These are phyloP conservation scores for Vidua macroura DNA, from an alignment of 2,113 vertebrate genomes.

Conservation along the genomic window DNA sequence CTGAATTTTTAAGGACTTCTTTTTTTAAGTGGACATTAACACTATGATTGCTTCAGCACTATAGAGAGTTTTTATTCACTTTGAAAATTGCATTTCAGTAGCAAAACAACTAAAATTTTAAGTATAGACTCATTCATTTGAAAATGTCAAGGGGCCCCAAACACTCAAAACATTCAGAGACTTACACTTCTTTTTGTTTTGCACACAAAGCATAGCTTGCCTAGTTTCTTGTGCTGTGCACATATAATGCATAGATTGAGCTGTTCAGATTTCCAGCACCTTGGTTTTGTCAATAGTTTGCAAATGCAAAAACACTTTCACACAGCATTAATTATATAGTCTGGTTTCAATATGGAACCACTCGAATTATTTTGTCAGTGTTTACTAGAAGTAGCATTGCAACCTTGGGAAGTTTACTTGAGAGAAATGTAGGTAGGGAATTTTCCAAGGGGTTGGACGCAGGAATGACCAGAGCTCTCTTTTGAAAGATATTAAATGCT, in stretches of 20 bases:
- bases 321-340: neutral
- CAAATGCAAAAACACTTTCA: neutral
- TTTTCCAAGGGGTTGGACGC: neutral
- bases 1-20: neutral
- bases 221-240: neutral
- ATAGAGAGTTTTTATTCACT: neutral
- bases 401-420: neutral
- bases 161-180: neutral
- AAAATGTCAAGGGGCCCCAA: neutral
- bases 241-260: neutral
- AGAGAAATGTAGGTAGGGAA: neutral
- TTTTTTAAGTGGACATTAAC: neutral
- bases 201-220: neutral
- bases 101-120: neutral
- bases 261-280: neutral
- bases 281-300: slow-evolving; percentile 11
- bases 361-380: neutral
- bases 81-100: neutral
- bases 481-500: neutral
- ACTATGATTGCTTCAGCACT: neutral
- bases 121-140: neutral
- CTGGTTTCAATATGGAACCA: neutral
- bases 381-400: neutral
- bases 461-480: neutral
- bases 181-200: neutral